These are phyloP conservation scores for Tetragonula carbonaria DNA, from an alignment of 2,888 invertebrate genomes.

Conservation along the genomic window DNA sequence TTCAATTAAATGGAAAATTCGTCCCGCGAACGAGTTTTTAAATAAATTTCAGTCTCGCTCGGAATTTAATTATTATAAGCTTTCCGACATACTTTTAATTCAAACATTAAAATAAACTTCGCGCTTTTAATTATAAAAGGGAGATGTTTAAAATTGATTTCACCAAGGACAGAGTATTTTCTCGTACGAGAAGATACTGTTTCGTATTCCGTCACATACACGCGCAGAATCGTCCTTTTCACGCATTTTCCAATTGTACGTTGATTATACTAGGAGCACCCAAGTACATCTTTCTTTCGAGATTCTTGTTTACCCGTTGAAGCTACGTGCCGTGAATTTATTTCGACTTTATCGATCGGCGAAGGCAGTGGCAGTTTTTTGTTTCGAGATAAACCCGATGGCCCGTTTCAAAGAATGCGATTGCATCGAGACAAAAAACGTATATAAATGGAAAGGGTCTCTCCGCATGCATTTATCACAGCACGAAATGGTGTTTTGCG, in stretches of 20 bases:
- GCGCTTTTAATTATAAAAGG: background rate
- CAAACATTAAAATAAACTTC: background rate
- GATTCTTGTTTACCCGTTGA: background rate
- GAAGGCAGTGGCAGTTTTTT: background rate
- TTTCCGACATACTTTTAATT: background rate
- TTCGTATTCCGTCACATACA: background rate
- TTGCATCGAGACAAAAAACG: conserved; percentile 1
- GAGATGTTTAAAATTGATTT: background rate
- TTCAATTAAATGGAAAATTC: background rate
- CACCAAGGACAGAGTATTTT: background rate
- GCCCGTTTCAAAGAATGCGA: background rate
- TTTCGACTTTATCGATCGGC: background rate
- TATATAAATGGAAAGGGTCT: background rate
- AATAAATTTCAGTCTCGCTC: background rate
- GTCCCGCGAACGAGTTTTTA: background rate
- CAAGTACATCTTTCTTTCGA: background rate
- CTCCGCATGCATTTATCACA: background rate
- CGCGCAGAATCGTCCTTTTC: background rate
- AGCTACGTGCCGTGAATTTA: background rate
- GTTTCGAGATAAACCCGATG: background rate
- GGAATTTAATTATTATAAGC: background rate
- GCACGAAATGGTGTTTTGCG: background rate
- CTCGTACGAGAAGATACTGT: background rate
- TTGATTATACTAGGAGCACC: background rate
- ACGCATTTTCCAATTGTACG: background rate